phyloP scores from a whole-genome alignment of 2,888 invertebrate species.

The Lepeophtheirus nordmannii region DNA sequence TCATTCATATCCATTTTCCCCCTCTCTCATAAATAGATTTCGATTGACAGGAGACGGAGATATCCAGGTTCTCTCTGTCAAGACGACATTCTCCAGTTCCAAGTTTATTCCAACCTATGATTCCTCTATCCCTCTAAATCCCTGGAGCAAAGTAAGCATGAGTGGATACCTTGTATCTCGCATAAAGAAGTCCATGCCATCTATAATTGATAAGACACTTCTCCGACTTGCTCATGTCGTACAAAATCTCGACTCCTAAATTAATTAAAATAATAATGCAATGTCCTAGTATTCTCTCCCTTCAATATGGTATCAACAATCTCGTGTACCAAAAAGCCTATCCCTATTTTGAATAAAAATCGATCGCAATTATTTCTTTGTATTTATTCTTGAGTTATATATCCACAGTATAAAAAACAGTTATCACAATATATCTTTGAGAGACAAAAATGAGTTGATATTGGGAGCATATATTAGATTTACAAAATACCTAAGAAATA shows the following conservation, averaged over 20 bases:
- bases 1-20: neutral
- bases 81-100: neutral
- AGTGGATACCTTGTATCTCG: constrained; percentile 7
- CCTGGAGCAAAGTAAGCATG: constrained; percentile 20
- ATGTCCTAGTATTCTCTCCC: neutral
- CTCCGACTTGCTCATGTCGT: neutral
- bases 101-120: constrained; percentile 13
- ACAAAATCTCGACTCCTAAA: neutral
- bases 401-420: neutral
- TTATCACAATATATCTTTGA: too few relatives aligned
- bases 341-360: neutral
- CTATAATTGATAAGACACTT: neutral
- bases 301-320: neutral
- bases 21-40: neutral
- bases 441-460: too few relatives aligned
- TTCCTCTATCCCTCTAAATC: constrained; percentile 10
- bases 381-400: neutral
- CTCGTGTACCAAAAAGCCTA: neutral
- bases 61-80: neutral
- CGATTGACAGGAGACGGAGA: neutral
- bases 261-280: neutral
- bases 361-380: constrained; percentile 2
- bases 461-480: too few relatives aligned
- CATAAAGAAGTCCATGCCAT: constrained; percentile 2
- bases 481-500: too few relatives aligned